Base-by-base conservation (phyloP, 2,113 vertebrate species). In the Coregonus clupeaformis region DNA sequence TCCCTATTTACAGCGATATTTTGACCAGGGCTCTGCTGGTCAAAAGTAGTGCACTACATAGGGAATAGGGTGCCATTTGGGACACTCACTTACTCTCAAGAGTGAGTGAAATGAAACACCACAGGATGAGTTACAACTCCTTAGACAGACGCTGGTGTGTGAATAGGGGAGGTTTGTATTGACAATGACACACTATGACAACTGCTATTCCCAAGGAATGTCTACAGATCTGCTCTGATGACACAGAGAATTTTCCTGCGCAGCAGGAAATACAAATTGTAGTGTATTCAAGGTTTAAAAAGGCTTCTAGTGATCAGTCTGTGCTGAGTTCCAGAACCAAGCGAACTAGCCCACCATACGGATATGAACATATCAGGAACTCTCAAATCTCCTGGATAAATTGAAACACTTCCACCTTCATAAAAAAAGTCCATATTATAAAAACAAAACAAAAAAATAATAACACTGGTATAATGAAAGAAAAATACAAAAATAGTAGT, bases 21-120 rank as follows among this genome's bases (percentile, higher is more conserved):
- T 30, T 30, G 5, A 30, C 30, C 7, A 36, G 7, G 36, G 36
- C 36, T 36, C 36, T 36, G 36, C 36, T 36, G 36, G 36, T 36
- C 36, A 36, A 36, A 36, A 36, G 36, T 36, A 36, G 36, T 36
- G 36, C 36, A 36, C 36, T 36, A 2, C 2, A 36, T 36, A 9
- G 36, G 36, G 36, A 36, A 36, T 36, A 36, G 7, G 36, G 36
- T 36, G 36, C 36, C 36, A 36, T 36, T 36, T 36, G 7, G 36
- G 7, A 36, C 36, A 36, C 7, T 2, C 0, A 0, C 36, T 78
- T 81, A 74, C 74, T 85, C 81, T 81, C 80, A 71, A 79, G 82
- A 84, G 82, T 82, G 78, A 85, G 81, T 81, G 77, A 72, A 81
- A 84, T 79, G 74, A 83, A 87, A 79, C 77, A 84, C 70, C 82